Percentiles rank a stretch among this genome's conserved stretches.
Evolutionary conservation across 1,140 invertebrate genomes (phyloP).

Genomic region (Drosophila sp.): DNA sequence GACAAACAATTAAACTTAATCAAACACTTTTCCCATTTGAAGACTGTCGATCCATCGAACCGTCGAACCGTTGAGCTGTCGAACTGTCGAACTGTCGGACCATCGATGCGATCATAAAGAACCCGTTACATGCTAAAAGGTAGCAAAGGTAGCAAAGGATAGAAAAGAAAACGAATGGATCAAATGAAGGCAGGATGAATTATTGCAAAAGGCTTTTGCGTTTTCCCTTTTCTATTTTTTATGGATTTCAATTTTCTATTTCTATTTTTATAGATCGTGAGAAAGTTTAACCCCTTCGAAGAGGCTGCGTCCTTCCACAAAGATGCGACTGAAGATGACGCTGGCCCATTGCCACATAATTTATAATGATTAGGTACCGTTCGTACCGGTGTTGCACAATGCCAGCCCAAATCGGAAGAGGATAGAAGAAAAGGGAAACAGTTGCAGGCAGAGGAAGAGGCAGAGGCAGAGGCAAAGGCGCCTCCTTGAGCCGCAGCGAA

Average conservation of each 20-base stretch:
- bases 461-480: too few relatives aligned
- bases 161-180: slow-evolving; percentile 1
- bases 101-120: slow-evolving; percentile 11
- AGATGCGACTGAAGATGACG: slow-evolving; percentile 25
- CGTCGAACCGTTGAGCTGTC: slow-evolving; percentile 23
- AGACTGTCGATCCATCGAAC: slow-evolving; percentile 32
- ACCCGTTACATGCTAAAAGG: slow-evolving; percentile 62
- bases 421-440: slow-evolving; percentile 60
- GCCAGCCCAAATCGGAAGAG: slow-evolving; percentile 12
- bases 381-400: slow-evolving; percentile 33
- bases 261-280: slow-evolving; percentile 62
- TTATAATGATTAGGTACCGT: slow-evolving; percentile 78
- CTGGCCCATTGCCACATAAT: slow-evolving; percentile 72
- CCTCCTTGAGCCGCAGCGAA: slow-evolving; percentile 54
- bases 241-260: slow-evolving; percentile 64
- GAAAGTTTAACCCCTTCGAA: slow-evolving; percentile 77
- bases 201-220: slow-evolving; percentile 51
- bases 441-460: slow-evolving; percentile 59
- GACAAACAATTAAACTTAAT: slow-evolving; percentile 63
- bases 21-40: slow-evolving; percentile 63
- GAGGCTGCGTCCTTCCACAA: slow-evolving; percentile 3
- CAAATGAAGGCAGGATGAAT: slow-evolving; percentile 41
- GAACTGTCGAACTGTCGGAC: slow-evolving; percentile 33
- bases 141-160: too few relatives aligned
- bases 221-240: slow-evolving; percentile 53